A percentile compares a stretch with the other conserved stretches of the same genome.
Conservation (phyloP, 2,797 vertebrate species). For the Pantherophis alleghaniensis region DNA sequence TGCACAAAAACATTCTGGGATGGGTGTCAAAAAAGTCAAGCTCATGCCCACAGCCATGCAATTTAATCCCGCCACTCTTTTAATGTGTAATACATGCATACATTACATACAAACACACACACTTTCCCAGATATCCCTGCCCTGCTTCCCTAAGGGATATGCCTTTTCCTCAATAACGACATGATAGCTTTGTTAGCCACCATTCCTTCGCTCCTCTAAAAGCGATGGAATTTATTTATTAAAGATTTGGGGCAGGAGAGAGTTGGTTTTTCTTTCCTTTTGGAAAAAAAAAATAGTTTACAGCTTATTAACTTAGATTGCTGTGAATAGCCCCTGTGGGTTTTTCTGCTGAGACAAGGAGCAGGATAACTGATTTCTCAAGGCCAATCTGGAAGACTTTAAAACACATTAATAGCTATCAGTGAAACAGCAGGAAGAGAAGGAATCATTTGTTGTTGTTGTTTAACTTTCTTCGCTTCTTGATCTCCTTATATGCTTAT, state of each 20-base stretch:
- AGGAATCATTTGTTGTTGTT: constrained; percentile 42
- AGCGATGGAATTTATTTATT: constrained; percentile 55
- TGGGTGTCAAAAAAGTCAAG: background rate
- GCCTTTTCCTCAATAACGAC: constrained; percentile 18
- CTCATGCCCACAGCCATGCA: background rate
- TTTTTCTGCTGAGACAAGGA: constrained; percentile 60
- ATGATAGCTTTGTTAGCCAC: constrained; percentile 41
- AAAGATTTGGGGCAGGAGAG: constrained; percentile 50
- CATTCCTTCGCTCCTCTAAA: constrained; percentile 41
- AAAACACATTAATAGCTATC: constrained; percentile 63
- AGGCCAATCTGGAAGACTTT: constrained; percentile 65
- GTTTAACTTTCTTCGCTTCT: constrained; percentile 17
- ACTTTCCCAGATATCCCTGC: background rate
- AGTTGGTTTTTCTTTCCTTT: constrained; percentile 31
- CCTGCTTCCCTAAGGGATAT: constrained; percentile 24
- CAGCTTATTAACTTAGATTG: constrained; percentile 73
- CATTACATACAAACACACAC: background rate
- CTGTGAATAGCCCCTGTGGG: constrained; percentile 65
- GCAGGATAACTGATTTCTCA: constrained; percentile 65
- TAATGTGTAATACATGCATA: background rate
- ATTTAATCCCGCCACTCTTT: background rate
- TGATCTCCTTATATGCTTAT: constrained; percentile 43
- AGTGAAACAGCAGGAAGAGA: constrained; percentile 67
- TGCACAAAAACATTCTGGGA: background rate
- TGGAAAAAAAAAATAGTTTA: constrained; percentile 62